Percentiles rank a stretch among this genome's conserved stretches.
Conservation (phyloP, 2,888 invertebrate genomes). For the Mystacides longicornis region DNA sequence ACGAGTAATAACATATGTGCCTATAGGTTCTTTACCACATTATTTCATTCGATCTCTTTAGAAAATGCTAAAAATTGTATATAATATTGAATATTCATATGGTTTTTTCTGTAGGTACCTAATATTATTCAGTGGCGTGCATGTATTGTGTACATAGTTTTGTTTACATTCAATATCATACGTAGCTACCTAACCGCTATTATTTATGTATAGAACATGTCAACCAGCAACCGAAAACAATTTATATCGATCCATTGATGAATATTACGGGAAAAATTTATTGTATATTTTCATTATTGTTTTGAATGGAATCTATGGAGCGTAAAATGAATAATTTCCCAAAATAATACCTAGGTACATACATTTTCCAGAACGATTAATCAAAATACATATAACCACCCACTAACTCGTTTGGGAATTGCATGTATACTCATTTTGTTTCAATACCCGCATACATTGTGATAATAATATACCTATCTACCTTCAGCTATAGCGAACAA, state of each 20-base stretch:
- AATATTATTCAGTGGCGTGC: neutral
- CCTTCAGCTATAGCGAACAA: too few species aligned
- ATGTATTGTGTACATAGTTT: neutral
- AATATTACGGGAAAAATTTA: too few species aligned
- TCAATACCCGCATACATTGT: too few species aligned
- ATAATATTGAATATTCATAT: neutral
- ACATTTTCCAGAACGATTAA: neutral
- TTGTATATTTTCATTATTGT: constrained; percentile 1
- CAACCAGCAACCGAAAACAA: neutral
- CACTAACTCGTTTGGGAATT: too few species aligned
- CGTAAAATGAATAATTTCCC: constrained; percentile 2
- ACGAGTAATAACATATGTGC: too few species aligned
- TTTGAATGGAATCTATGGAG: neutral
- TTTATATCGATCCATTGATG: neutral
- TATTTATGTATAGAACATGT: neutral
- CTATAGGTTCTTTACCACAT: too few species aligned
- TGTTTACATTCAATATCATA: neutral
- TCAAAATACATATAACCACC: neutral
- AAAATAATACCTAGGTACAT: too few species aligned
- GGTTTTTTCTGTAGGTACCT: neutral
- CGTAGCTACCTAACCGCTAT: neutral
- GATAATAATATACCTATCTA: too few species aligned
- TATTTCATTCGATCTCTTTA: neutral
- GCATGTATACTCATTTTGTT: too few species aligned
- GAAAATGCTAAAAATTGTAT: neutral